phyloP scores from a whole-genome alignment of 2,888 invertebrate species.

The Byasa hedistus region DNA sequence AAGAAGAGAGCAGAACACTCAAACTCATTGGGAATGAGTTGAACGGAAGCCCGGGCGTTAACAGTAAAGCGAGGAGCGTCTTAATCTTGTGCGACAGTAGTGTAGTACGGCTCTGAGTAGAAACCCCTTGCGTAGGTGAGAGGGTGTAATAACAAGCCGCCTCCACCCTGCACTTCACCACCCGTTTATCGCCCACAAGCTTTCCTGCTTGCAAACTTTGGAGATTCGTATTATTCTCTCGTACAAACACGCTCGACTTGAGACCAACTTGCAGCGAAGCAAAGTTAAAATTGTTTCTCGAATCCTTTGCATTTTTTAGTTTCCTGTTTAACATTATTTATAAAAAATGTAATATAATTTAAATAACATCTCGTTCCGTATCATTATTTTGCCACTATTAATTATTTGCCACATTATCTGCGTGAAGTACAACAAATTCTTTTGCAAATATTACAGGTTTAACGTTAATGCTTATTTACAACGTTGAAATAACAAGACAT shows the following conservation, averaged over 20 bases:
- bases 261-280: slow-evolving; percentile 57
- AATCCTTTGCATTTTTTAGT: slow-evolving; percentile 30
- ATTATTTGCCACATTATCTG: neutral
- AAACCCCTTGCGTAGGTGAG: slow-evolving; percentile 74
- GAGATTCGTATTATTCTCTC: slow-evolving; percentile 71
- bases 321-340: slow-evolving; percentile 30
- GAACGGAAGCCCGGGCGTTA: slow-evolving; percentile 64
- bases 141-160: slow-evolving; percentile 77
- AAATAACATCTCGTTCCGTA: neutral
- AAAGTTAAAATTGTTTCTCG: slow-evolving; percentile 44
- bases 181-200: slow-evolving; percentile 59
- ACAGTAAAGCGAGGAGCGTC: slow-evolving; percentile 68
- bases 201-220: slow-evolving; percentile 67
- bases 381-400: neutral
- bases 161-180: slow-evolving; percentile 49
- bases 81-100: slow-evolving; percentile 71
- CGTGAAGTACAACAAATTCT: neutral
- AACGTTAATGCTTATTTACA: neutral
- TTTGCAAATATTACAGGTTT: neutral
- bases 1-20: slow-evolving; percentile 49
- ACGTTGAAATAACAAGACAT: neutral
- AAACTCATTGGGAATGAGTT: slow-evolving; percentile 56
- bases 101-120: slow-evolving; percentile 55
- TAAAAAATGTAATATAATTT: neutral
- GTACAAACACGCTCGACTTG: slow-evolving; percentile 66